Conservation (phyloP, 2,113 vertebrate species). For the Chionodraco myersi region DNA sequence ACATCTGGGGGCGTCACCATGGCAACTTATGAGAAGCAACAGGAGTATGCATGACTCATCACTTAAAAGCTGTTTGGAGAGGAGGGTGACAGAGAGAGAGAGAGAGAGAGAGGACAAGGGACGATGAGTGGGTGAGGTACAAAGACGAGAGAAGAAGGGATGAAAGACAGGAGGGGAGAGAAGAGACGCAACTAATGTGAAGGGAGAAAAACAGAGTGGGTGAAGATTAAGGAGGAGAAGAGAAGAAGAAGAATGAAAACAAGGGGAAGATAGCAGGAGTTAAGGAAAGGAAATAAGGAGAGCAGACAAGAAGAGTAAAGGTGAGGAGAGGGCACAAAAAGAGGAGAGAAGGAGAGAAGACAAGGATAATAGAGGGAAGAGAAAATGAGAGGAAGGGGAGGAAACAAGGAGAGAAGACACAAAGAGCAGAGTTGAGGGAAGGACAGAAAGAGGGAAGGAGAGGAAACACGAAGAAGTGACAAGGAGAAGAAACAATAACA, state of each 20-base stretch:
- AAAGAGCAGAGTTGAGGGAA: too few relatives aligned
- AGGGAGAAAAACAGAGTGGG: not conserved
- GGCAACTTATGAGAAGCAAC: constrained; percentile 70
- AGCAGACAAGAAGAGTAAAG: too few relatives aligned
- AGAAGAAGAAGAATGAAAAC: not conserved
- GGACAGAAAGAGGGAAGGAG: too few relatives aligned
- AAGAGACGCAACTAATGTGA: too few relatives aligned
- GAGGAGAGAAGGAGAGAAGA: not conserved
- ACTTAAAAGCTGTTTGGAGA: constrained; percentile 50
- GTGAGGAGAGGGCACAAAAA: not conserved
- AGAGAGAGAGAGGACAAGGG: too few relatives aligned
- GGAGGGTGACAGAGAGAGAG: not conserved
- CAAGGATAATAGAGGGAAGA: too few relatives aligned
- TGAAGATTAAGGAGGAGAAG: not conserved
- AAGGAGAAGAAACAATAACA: too few relatives aligned
- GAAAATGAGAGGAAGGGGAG: too few relatives aligned
- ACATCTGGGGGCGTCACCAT: constrained; percentile 76
- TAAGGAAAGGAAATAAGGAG: not conserved
- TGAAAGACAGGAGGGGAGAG: not conserved
- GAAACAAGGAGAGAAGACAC: too few relatives aligned
- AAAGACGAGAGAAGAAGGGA: not conserved
- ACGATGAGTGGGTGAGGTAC: not conserved
- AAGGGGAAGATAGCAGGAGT: too few relatives aligned
- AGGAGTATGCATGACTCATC: constrained; percentile 79
- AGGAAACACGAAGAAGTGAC: too few relatives aligned